These are phyloP conservation scores for Sciurus carolinensis DNA, from an alignment of 2,797 vertebrate genomes.

Conservation along the genomic window DNA sequence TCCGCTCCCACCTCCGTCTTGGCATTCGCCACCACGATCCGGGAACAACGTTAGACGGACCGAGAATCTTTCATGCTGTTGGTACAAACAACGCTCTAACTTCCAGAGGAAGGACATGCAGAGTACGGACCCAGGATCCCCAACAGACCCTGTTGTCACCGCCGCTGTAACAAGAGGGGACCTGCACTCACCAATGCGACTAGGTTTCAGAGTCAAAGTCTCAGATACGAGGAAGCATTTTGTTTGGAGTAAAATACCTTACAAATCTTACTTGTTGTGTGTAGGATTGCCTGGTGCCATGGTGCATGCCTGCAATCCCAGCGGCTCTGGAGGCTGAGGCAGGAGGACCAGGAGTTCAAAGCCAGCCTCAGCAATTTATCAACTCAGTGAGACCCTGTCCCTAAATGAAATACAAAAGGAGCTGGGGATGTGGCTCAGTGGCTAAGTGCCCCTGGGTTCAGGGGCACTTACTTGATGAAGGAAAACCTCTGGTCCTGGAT, in stretches of 20 bases:
- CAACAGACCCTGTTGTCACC: background rate
- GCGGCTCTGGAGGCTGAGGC: too few relatives aligned
- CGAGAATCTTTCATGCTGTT: background rate
- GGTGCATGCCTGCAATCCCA: too few relatives aligned
- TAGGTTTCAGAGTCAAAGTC: background rate
- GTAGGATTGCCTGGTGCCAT: background rate
- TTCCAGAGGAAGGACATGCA: background rate
- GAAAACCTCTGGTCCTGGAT: too few relatives aligned
- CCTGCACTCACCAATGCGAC: too few relatives aligned
- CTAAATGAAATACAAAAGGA: too few relatives aligned
- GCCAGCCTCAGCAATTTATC: too few relatives aligned
- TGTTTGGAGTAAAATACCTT: background rate
- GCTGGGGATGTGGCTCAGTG: too few relatives aligned
- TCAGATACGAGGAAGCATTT: background rate
- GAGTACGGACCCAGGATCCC: too few relatives aligned
- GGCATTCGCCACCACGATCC: constrained; percentile 8
- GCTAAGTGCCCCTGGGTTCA: too few relatives aligned
- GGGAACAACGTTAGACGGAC: background rate
- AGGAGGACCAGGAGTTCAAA: too few relatives aligned
- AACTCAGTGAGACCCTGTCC: too few relatives aligned
- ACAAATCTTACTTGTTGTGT: background rate
- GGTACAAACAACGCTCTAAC: background rate
- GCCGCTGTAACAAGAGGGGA: background rate
- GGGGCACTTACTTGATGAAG: too few relatives aligned
- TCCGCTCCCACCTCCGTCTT: background rate